Base-by-base conservation (phyloP, 2,113 vertebrate species). In the Eidolon helvum region DNA sequence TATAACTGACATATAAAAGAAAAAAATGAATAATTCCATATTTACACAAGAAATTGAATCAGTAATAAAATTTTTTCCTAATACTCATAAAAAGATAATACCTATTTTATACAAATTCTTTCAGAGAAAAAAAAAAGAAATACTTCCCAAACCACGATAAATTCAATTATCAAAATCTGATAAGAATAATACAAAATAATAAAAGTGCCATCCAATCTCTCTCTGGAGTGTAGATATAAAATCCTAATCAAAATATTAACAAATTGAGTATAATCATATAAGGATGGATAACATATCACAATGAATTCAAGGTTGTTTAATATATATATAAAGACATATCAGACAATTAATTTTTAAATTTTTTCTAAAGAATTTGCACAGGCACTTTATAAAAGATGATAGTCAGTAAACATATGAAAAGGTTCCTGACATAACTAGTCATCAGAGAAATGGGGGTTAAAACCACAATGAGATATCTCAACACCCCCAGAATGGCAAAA, bases 101-200 rank as follows among this genome's bases (percentile, higher is more conserved):
- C 38, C 40, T 50, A 55, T 63, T 35, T 84, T 71, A 69, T 35
- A 77, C 15, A 72, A 80, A 90, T 90, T 86, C 38, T 57, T 59
- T 33, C 48, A 85, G 79, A 90, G 19, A 80, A 3, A 66, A 80
- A 30, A 72, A 71, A 84, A 93, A 72, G 33, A 72, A 85, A 85
- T 9, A 38, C 30, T 85, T 90, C 24, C 16, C 45, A 90, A 38
- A 4, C 24, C 24, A 90, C 24, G n/a, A 57, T 65, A 78, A 87
- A 85, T 12, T 48, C 45, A 22, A 93, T 85, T 71, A 85, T 78
- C 71, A 90, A 96, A 93, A 63, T 63, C 65, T 78, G 43, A 85
- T 22, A 55, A 45, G 61, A 63, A 90, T 5, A 33, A 33, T 3
- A 33, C 8, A 69, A 65, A 84, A 95, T 19, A 65, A 80, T 79